Evolutionary conservation across 2,888 invertebrate species (phyloP), one percentile per base, ranked within the genome.

Genomic region (Allacma fusca): DNA sequence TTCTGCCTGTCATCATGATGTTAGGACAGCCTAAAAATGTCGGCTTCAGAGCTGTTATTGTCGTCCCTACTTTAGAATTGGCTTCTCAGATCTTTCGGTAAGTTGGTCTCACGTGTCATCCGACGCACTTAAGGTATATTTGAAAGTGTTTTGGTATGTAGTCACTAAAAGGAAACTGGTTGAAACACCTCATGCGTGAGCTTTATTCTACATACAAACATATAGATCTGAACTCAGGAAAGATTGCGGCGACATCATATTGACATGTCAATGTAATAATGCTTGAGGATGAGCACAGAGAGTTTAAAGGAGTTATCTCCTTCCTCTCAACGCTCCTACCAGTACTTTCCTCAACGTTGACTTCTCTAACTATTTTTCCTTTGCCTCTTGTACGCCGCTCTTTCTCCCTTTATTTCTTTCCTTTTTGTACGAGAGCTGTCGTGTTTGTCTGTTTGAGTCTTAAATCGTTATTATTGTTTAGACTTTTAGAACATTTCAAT

Each of bases 41-140:
- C 26, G 97, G 97, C 0, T 92, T 95, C 74, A 89, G 97, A 80
- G 96, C 96, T 12, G 88, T 98, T 1, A 91, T 98, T 67, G 89
- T 98, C 16, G 94, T 95, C 84, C 98, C 98, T 7, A 98, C 98
- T 0, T 89, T 97, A 82, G 98, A 98, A 87, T 89, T 98, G 70
- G 96, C 97, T 0, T 92, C 93, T 84, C 98, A 98, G 89, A 97
- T 94, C 62, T 91, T 92, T 85, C 88, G 82, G 84, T 84, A 76
- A 59, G 57, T 28, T 16, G 50, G 7, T 50, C n/a, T 50, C n/a
- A 2, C 5, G 16, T 50, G 1, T 50, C 19, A 50, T 50, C 50
- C 7, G 7, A 50, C 50, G 19, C 50, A 2, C 7, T 50, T 50
- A 9, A 34, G 34, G 34, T 9, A 34, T 34, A 34, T 34, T 34